Evolutionary conservation across 1,140 invertebrate genomes (phyloP), one percentile per base, ranked within the genome.

Genomic region (Paraescarpia echinospica): DNA sequence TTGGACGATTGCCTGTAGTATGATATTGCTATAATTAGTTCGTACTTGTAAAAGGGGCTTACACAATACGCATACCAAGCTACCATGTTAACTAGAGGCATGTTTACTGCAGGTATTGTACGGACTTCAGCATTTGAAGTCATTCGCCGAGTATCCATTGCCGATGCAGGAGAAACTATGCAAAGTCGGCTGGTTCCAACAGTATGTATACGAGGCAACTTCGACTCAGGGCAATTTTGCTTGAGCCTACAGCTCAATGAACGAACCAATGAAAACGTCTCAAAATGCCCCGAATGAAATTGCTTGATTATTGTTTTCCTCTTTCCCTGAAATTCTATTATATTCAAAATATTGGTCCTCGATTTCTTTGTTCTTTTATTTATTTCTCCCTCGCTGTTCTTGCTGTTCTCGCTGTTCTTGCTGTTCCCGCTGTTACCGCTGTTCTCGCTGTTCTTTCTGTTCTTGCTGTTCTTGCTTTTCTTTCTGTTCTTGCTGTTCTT

Each of bases 101-200:
- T 93, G 51, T 93, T 91, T 89, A 34, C 93, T 92, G 34, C 92
- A 95, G 95, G 95, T 94, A n/a, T 94, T 95, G 94, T 95, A 94
- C 93, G 95, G 95, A 14, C 93, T 96, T 8, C 95, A 95, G 90
- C 95, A 94, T 94, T 92, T 96, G 8, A 93, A 94, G 12, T 95
- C 95, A 0, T 96, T 95, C 92, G 94, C 95, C 18, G 95, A 96
- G 92, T 96, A 96, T 93, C 95, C 96, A 31, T 93, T 96, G 27
- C 95, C 95, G 93, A 95, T 96, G 94, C 96, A 96, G 92, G 95
- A 96, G 93, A 95, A 95, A 92, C 94, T 96, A 33, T 94, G 95
- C 18, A 95, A 95, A 91, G 95, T 96, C 27, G 96, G 95, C 0
- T 95, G 94, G 94, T 95, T 94, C 93, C 95, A 96, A 94, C 93